These are phyloP conservation scores for Volucella zonaria DNA, from an alignment of 2,888 invertebrate genomes.

Conservation along the genomic window DNA sequence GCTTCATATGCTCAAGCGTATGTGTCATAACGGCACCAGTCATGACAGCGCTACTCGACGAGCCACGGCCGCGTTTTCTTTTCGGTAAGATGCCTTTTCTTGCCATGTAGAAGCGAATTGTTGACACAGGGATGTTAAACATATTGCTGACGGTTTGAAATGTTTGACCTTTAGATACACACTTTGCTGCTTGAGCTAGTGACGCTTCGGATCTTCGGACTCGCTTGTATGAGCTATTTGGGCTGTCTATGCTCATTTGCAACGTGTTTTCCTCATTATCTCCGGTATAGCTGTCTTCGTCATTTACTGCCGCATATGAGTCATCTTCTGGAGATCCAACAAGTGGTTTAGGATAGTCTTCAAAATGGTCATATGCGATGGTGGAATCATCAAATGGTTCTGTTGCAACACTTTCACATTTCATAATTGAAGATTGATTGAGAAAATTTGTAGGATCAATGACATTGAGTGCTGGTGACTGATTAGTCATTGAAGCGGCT, in stretches of 20 bases:
- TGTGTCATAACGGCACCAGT: conserved; percentile 76
- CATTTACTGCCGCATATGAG: conserved; percentile 79
- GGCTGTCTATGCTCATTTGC: conserved; percentile 69
- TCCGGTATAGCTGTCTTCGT: conserved; percentile 78
- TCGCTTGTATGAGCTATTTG: conserved; percentile 81
- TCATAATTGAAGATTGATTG: conserved; percentile 59
- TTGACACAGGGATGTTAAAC: conserved; percentile 94
- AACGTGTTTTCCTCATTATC: conserved; percentile 78
- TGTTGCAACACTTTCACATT: conserved; percentile 61
- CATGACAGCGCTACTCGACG: conserved; percentile 78
- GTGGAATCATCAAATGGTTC: conserved; percentile 80
- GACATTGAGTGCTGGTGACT: conserved; percentile 56
- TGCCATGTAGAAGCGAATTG: conserved; percentile 94
- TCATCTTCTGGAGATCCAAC: conserved; percentile 59
- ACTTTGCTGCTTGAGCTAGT: conserved; percentile 91
- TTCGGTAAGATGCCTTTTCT: conserved; percentile 91
- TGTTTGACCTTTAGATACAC: conserved; percentile 93
- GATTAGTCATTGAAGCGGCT: conserved; percentile 52
- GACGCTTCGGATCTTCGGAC: conserved; percentile 90
- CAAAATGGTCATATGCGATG: conserved; percentile 79
- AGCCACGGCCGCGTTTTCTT: conserved; percentile 90
- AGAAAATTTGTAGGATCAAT: conserved; percentile 55
- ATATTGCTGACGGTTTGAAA: conserved; percentile 94
- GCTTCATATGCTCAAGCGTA: conserved; percentile 77
- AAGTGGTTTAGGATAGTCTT: conserved; percentile 75